These are phyloP conservation scores for Peromyscus maniculatus DNA, from an alignment of 2,113 vertebrate species.

Conservation along the genomic window DNA sequence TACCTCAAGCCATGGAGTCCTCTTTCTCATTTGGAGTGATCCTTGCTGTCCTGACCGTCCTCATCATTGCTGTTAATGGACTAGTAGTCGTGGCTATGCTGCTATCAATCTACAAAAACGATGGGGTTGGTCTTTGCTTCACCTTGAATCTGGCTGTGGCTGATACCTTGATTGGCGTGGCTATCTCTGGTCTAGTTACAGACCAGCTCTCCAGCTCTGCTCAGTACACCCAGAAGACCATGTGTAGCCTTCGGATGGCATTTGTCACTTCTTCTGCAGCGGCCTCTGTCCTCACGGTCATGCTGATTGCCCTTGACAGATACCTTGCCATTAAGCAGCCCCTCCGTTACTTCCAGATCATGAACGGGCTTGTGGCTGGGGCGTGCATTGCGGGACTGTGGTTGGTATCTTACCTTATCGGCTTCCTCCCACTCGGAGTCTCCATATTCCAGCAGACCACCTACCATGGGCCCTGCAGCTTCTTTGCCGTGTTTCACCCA, in stretches of 20 bases:
- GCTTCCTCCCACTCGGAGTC: conserved; percentile 91
- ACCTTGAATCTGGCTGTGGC: conserved; percentile 94
- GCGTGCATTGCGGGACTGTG: conserved; percentile 88
- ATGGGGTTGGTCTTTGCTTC: conserved; percentile 91
- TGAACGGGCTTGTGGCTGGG: conserved; percentile 82
- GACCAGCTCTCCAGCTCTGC: conserved; percentile 87
- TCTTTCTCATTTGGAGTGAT: conserved; percentile 84
- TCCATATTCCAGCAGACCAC: conserved; percentile 85
- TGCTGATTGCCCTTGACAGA: conserved; percentile 93
- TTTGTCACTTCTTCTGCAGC: conserved; percentile 90
- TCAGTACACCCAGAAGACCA: conserved; percentile 80
- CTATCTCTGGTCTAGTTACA: conserved; percentile 89
- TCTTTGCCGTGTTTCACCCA: conserved; percentile 91
- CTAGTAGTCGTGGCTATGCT: conserved; percentile 88
- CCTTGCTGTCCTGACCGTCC: conserved; percentile 88
- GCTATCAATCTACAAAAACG: conserved; percentile 88
- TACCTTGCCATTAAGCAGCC: conserved; percentile 95
- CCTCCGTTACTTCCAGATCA: conserved; percentile 90
- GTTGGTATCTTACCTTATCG: conserved; percentile 88
- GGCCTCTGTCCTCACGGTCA: conserved; percentile 94
- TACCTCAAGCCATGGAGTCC: conserved; percentile 69
- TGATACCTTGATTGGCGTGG: conserved; percentile 91
- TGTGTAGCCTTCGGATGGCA: conserved; percentile 92
- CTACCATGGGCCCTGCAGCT: conserved; percentile 87
- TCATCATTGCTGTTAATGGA: conserved; percentile 92